A percentile compares a stretch with the other conserved stretches of the same genome.
Evolutionary conservation across 2,797 vertebrate species (phyloP).

Genomic region (Melanotaenia trifasciata): DNA sequence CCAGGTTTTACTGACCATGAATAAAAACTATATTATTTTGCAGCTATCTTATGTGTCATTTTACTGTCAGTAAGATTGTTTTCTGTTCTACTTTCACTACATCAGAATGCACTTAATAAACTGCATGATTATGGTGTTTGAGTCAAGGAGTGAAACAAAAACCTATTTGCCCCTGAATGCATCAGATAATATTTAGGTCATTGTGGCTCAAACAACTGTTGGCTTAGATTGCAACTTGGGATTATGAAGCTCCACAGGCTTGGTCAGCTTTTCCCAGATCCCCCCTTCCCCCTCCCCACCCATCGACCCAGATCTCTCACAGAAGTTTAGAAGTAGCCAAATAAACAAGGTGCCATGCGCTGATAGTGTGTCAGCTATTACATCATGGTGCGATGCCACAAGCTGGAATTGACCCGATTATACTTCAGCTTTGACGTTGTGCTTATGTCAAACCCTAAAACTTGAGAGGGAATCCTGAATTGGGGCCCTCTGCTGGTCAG

Average conservation of each 20-base stretch:
- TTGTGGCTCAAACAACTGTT: slow-evolving; percentile 65
- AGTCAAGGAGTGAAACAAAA: slow-evolving; percentile 20
- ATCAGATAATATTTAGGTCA: slow-evolving; percentile 77
- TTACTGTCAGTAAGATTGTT: slow-evolving; percentile 4
- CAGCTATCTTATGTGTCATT: slow-evolving; percentile 11
- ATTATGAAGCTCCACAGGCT: slow-evolving; percentile 65
- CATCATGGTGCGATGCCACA: slow-evolving; percentile 42
- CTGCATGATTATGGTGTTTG: background rate
- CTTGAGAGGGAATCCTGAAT: background rate
- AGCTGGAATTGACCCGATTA: slow-evolving; percentile 55
- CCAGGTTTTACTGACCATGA: slow-evolving; percentile 8
- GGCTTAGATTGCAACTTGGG: slow-evolving; percentile 73
- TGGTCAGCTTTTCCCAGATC: slow-evolving; percentile 54
- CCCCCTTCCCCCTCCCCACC: background rate
- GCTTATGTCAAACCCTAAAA: slow-evolving; percentile 14
- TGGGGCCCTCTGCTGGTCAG: slow-evolving; percentile 61
- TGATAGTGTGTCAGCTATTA: slow-evolving; percentile 43
- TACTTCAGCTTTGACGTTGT: slow-evolving; percentile 5
- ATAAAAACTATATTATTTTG: slow-evolving; percentile 18
- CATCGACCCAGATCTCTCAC: slow-evolving; percentile 52
- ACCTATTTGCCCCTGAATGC: slow-evolving; percentile 52
- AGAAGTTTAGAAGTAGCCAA: slow-evolving; percentile 38
- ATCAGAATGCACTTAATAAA: background rate
- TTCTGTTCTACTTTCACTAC: slow-evolving; percentile 8
- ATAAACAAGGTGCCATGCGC: slow-evolving; percentile 19